Evolutionary conservation across 2,888 invertebrate species (phyloP).

Genomic region (Bhutanitis thaidina): DNA sequence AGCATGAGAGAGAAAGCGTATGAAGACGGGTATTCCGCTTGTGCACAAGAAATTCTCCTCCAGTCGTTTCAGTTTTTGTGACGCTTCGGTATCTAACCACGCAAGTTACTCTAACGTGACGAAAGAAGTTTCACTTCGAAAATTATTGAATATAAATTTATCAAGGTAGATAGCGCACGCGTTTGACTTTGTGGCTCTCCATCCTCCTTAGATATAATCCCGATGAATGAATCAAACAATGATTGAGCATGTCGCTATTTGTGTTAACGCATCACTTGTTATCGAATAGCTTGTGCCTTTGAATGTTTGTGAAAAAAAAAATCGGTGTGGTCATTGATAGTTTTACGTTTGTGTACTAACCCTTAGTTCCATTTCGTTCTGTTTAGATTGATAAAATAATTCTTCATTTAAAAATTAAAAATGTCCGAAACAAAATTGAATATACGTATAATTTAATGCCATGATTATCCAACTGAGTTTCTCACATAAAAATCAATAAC

Average conservation of each 20-base stretch:
- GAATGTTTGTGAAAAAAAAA: conserved; percentile 35
- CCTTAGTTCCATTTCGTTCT: conserved; percentile 11
- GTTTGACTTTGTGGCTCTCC: conserved; percentile 6
- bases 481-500: no score
- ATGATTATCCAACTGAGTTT: no score
- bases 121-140: no score
- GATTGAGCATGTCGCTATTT: conserved; percentile 36
- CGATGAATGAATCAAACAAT: conserved; percentile 19
- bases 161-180: neutral
- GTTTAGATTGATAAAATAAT: neutral
- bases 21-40: no score
- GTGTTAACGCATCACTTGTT: conserved; percentile 34
- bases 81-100: no score
- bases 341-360: conserved; percentile 22
- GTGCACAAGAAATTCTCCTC: no score
- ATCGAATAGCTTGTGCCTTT: conserved; percentile 35
- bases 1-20: no score
- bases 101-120: no score
- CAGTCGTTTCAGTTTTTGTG: no score
- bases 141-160: neutral
- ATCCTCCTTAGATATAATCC: conserved; percentile 9
- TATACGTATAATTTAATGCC: no score
- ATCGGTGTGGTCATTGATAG: conserved; percentile 33
- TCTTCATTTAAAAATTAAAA: no score
- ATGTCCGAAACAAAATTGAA: no score